These are phyloP conservation scores for Eretmodus cyanostictus DNA, from an alignment of 2,113 vertebrate genomes.

Conservation along the genomic window DNA sequence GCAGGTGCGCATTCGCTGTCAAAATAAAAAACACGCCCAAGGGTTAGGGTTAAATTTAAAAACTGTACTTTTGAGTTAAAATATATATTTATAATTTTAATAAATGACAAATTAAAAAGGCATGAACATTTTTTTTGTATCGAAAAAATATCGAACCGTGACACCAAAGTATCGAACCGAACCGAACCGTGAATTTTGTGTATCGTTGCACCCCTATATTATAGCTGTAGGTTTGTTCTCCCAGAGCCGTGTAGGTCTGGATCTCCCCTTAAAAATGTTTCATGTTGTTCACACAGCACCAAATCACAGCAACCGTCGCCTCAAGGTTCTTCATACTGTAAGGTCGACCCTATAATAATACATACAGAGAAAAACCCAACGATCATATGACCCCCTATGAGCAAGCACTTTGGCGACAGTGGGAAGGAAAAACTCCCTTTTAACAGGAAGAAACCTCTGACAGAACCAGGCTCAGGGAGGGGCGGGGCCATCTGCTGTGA, in stretches of 20 bases:
- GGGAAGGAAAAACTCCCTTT: background rate
- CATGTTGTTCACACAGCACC: background rate
- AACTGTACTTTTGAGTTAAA: too few relatives aligned
- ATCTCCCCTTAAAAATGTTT: background rate
- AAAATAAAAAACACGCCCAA: too few relatives aligned
- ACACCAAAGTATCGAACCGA: too few relatives aligned
- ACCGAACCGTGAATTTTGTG: too few relatives aligned
- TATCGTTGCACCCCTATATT: too few relatives aligned
- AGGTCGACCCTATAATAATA: rapidly evolving
- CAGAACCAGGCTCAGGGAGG: background rate
- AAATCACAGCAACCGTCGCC: background rate
- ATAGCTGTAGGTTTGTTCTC: background rate
- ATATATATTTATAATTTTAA: too few relatives aligned
- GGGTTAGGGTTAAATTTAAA: too few relatives aligned
- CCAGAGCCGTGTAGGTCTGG: background rate
- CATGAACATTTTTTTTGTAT: too few relatives aligned
- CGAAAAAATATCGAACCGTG: too few relatives aligned
- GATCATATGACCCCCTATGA: rapidly evolving
- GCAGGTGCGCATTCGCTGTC: too few relatives aligned
- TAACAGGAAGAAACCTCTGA: rapidly evolving
- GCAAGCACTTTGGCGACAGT: background rate
- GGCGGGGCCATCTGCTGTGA: background rate
- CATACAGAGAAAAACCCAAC: background rate
- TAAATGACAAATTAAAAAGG: too few relatives aligned
- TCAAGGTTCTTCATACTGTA: background rate